Conservation (phyloP, 2,113 vertebrate species). For the Dermatemys mawii region DNA sequence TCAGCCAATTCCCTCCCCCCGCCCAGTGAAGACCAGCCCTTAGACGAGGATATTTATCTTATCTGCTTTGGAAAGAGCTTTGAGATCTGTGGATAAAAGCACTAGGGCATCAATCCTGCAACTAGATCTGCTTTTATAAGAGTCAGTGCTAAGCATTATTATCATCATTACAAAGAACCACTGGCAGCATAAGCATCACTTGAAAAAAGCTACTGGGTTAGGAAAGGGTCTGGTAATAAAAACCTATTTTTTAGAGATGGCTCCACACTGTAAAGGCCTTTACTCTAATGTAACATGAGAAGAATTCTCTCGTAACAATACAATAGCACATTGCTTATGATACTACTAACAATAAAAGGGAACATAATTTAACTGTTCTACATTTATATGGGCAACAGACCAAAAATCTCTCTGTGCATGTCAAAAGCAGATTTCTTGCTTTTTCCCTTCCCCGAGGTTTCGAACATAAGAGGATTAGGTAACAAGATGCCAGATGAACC, state of each 20-base stretch:
- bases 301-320: neutral
- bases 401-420: rapidly evolving
- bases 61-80: neutral
- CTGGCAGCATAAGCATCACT: neutral
- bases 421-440: neutral
- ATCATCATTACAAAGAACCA: neutral
- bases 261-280: neutral
- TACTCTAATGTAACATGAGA: rapidly evolving
- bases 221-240: neutral
- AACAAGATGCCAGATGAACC: neutral
- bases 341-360: neutral
- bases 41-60: neutral
- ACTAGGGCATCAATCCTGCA: neutral
- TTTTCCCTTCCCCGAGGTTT: neutral
- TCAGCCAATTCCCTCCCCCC: no score
- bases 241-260: neutral
- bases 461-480: neutral
- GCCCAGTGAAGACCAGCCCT: no score
- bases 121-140: neutral
- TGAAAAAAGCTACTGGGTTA: neutral
- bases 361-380: neutral
- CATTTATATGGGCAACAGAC: neutral
- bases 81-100: neutral
- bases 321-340: neutral
- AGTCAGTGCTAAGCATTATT: neutral